Evolutionary conservation across 2,888 invertebrate genomes (phyloP).

Genomic region (Heteromurus nitidus): DNA sequence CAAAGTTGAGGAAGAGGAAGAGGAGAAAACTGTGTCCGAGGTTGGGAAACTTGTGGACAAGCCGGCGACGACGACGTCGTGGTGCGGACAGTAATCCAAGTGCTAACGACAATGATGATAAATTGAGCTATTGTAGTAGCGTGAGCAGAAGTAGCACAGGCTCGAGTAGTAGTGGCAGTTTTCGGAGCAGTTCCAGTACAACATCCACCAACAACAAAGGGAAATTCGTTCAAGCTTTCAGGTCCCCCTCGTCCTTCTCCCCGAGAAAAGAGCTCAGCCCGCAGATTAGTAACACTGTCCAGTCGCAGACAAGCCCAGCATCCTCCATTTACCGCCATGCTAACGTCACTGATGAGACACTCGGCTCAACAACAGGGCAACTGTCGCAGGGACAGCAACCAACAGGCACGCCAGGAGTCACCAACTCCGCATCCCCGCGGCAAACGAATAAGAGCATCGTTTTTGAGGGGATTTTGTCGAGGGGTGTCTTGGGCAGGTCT

Average conservation of each 20-base stretch:
- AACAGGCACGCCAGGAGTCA: background rate
- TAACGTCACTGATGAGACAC: background rate
- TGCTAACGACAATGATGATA: conserved; percentile 27
- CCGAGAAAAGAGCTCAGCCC: conserved; percentile 27
- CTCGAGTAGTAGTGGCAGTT: conserved; percentile 20
- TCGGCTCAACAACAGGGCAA: background rate
- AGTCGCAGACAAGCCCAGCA: conserved; percentile 13
- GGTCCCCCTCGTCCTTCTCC: conserved; percentile 11
- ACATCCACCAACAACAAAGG: conserved; percentile 29
- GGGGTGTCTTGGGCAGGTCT: conserved; percentile 32
- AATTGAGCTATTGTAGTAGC: conserved; percentile 28
- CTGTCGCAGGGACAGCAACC: background rate
- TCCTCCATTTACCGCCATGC: background rate
- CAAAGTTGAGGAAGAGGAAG: conserved; percentile 45
- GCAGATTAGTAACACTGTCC: background rate
- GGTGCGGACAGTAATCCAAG: background rate
- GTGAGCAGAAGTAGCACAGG: conserved; percentile 13
- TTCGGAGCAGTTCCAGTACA: conserved; percentile 2
- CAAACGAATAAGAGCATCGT: background rate
- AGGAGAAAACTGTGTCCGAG: conserved; percentile 15
- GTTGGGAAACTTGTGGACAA: background rate
- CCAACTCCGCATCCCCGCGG: conserved; percentile 18
- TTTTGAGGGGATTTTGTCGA: conserved; percentile 9
- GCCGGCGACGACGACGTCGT: background rate
- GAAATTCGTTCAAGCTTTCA: conserved; percentile 20